phyloP scores from a whole-genome alignment of 2,797 vertebrate species.

The Moxostoma hubbsi region DNA sequence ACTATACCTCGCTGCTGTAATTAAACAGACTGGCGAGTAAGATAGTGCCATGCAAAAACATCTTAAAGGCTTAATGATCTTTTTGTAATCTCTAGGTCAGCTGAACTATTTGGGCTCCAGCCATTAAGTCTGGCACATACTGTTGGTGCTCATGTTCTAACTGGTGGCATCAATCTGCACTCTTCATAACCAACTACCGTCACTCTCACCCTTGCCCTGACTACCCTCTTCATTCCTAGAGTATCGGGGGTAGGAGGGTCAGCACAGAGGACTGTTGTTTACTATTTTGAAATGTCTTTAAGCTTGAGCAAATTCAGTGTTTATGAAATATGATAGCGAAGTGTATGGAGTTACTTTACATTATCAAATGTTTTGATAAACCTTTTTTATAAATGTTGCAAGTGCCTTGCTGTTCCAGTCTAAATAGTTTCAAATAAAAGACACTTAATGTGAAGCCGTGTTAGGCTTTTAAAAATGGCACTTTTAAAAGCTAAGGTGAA shows the following conservation, averaged over 20 bases:
- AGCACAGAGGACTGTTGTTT: conserved; percentile 7
- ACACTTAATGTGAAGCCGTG: neutral
- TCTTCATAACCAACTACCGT: conserved; percentile 91
- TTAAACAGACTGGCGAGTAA: too few relatives aligned
- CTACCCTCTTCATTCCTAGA: conserved; percentile 63
- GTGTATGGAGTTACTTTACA: neutral
- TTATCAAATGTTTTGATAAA: neutral
- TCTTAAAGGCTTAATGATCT: neutral
- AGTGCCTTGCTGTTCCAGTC: conserved; percentile 37
- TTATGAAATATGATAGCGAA: neutral
- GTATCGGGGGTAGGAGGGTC: neutral
- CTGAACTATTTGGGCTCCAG: conserved; percentile 97
- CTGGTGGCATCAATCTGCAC: conserved; percentile 96
- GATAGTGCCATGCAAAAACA: neutral
- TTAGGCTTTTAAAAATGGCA: conserved; percentile 15
- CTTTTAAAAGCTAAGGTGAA: neutral
- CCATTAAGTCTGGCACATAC: conserved; percentile 92
- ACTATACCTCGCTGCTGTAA: too few relatives aligned
- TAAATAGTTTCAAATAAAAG: neutral
- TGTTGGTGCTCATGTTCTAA: conserved; percentile 96
- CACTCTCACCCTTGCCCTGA: conserved; percentile 88
- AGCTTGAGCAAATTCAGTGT: conserved; percentile 3
- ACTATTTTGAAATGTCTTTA: conserved; percentile 8
- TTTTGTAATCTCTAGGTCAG: conserved; percentile 80
- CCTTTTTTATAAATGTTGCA: conserved; percentile 34